Conservation (phyloP, 2,888 invertebrate species). For the Rhyacophila evoluta region DNA sequence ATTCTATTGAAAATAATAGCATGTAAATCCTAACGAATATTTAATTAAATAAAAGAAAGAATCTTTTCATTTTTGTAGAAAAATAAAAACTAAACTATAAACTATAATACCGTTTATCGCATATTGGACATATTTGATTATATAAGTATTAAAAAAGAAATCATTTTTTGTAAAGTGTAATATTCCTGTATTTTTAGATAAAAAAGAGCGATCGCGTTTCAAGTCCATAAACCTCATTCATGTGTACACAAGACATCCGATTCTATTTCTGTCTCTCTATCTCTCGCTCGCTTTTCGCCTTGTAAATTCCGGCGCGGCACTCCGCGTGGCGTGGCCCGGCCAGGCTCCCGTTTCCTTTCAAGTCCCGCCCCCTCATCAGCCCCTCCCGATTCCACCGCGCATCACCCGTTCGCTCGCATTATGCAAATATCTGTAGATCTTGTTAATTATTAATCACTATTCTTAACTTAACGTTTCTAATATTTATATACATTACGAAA, state of each 20-base stretch:
- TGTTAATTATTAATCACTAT: slow-evolving; percentile 9
- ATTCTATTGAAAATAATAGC: slow-evolving; percentile 52
- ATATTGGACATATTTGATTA: slow-evolving; percentile 52
- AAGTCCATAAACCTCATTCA: slow-evolving; percentile 36
- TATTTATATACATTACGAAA: slow-evolving; percentile 6
- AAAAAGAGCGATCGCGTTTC: slow-evolving; percentile 37
- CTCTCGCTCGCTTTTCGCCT: slow-evolving; percentile 25
- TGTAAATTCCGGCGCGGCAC: slow-evolving; percentile 13
- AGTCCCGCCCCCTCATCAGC: slow-evolving; percentile 5
- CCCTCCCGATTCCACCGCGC: not conserved
- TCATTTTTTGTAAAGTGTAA: slow-evolving; percentile 55
- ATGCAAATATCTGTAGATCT: slow-evolving; percentile 25
- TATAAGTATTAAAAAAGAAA: slow-evolving; percentile 50
- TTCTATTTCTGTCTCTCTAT: not conserved
- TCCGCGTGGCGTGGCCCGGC: too few relatives aligned
- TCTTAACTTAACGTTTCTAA: slow-evolving; percentile 25
- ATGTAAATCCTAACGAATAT: slow-evolving; percentile 52
- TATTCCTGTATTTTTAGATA: slow-evolving; percentile 52
- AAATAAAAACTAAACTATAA: slow-evolving; percentile 48
- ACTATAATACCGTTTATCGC: slow-evolving; percentile 51
- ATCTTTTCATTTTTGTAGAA: slow-evolving; percentile 55
- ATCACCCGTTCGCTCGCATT: slow-evolving; percentile 8
- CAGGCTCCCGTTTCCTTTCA: not conserved
- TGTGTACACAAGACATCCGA: slow-evolving; percentile 46
- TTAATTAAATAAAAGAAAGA: slow-evolving; percentile 30